Percentiles rank a stretch among this genome's conserved stretches.
phyloP scores from a whole-genome alignment of 2,888 invertebrate species.

The Acleris sparsana region DNA sequence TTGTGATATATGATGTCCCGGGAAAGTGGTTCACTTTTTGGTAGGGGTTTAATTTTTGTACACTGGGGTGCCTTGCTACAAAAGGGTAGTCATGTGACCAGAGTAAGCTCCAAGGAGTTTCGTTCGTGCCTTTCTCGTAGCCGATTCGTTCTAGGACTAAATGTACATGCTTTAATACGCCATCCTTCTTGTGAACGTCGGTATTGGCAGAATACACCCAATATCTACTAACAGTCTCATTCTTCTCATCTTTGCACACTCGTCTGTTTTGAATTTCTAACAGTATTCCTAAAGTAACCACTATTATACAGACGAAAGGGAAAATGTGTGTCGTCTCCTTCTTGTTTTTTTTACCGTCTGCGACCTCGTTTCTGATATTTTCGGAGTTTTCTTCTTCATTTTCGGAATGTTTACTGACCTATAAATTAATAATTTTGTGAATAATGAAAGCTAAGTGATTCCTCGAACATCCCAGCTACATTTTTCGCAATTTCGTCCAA shows the following conservation, averaged over 20 bases:
- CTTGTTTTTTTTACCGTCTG: constrained; percentile 26
- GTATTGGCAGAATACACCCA: constrained; percentile 84
- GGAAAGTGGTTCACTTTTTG: constrained; percentile 97
- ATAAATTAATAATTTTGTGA: constrained; percentile 18
- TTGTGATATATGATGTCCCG: constrained; percentile 95
- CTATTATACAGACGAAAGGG: constrained; percentile 64
- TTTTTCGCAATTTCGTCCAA: constrained; percentile 23
- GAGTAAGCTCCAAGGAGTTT: constrained; percentile 90
- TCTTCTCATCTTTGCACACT: constrained; percentile 41
- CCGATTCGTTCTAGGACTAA: constrained; percentile 90
- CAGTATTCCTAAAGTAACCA: constrained; percentile 62
- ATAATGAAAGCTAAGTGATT: constrained; percentile 10
- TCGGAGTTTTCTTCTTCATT: constrained; percentile 41
- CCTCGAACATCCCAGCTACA: constrained; percentile 2
- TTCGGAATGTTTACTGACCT: constrained; percentile 36
- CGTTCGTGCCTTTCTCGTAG: constrained; percentile 83
- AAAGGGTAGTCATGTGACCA: constrained; percentile 99
- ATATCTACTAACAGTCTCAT: constrained; percentile 60
- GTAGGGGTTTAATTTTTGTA: constrained; percentile 85
- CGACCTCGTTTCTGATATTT: constrained; percentile 33
- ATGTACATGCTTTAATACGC: constrained; percentile 91
- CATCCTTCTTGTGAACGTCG: constrained; percentile 83
- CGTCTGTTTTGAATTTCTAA: constrained; percentile 61
- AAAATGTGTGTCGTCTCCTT: constrained; percentile 55
- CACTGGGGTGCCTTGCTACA: constrained; percentile 74